Percentiles rank a stretch among this genome's conserved stretches.
These are phyloP conservation scores for Melanophora roralis DNA, from an alignment of 2,888 invertebrate genomes.

Conservation along the genomic window DNA sequence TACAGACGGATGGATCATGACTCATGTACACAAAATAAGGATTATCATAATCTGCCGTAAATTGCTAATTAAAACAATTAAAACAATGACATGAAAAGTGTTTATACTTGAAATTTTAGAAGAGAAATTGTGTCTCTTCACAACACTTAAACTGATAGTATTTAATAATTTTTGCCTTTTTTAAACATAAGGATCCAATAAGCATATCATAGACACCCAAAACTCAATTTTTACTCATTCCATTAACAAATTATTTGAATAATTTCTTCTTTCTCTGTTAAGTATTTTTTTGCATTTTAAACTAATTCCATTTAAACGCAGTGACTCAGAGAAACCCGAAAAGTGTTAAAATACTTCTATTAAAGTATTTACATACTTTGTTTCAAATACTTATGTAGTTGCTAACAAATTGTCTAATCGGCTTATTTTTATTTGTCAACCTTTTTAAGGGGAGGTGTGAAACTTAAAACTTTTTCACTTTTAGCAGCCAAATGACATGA, in stretches of 20 bases:
- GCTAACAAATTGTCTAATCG: conserved; percentile 50
- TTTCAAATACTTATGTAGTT: conserved; percentile 36
- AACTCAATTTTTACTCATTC: no score
- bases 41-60: background rate
- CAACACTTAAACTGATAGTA: no score
- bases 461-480: conserved; percentile 48
- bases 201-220: no score
- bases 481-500: conserved; percentile 39
- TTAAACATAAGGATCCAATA: no score
- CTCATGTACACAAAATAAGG: conserved; percentile 14
- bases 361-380: no score
- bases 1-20: conserved; percentile 12
- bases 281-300: conserved; percentile 6
- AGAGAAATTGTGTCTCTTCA: no score
- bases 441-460: conserved; percentile 36
- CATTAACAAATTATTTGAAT: background rate
- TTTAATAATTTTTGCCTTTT: no score
- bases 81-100: no score
- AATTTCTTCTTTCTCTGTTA: background rate
- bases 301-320: background rate
- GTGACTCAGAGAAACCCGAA: conserved; percentile 33
- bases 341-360: conserved; percentile 19
- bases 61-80: background rate
- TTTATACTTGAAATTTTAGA: no score
- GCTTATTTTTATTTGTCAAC: conserved; percentile 50